A percentile compares a stretch with the other conserved stretches of the same genome.
Conservation (phyloP, 2,888 invertebrate genomes). For the Torymus texanus region DNA sequence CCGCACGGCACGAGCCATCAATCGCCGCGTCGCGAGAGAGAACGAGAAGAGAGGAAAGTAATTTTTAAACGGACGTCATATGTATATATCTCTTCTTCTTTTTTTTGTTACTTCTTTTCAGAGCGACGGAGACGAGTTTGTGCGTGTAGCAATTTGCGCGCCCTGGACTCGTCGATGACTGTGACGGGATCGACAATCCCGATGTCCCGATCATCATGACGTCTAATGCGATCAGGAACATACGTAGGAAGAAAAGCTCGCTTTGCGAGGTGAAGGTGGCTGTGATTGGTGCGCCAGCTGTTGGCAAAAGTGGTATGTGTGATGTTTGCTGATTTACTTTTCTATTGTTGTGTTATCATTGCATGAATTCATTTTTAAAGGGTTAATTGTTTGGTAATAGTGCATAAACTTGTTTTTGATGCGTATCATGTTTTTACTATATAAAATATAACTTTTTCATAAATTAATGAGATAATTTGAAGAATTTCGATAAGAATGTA, state of each 20-base stretch:
- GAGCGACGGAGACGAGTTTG: constrained; percentile 15
- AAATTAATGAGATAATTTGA: no score
- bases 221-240: constrained; percentile 83
- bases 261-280: constrained; percentile 93
- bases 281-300: constrained; percentile 91
- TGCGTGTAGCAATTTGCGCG: constrained; percentile 59
- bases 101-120: not conserved
- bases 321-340: constrained; percentile 9
- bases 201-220: constrained; percentile 75
- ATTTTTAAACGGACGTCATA: constrained; percentile 20
- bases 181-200: not conserved
- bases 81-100: not conserved
- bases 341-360: constrained; percentile 17
- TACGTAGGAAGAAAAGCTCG: constrained; percentile 92
- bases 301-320: constrained; percentile 93
- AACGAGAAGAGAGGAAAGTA: not conserved
- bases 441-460: no score
- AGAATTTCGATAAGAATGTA: no score
- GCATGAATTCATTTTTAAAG: not conserved
- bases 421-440: no score
- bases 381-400: no score
- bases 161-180: constrained; percentile 16
- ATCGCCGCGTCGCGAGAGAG: not conserved
- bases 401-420: no score
- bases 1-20: not conserved